Evolutionary conservation across 2,113 vertebrate species (phyloP).

Genomic region (Actenoides hombroni): DNA sequence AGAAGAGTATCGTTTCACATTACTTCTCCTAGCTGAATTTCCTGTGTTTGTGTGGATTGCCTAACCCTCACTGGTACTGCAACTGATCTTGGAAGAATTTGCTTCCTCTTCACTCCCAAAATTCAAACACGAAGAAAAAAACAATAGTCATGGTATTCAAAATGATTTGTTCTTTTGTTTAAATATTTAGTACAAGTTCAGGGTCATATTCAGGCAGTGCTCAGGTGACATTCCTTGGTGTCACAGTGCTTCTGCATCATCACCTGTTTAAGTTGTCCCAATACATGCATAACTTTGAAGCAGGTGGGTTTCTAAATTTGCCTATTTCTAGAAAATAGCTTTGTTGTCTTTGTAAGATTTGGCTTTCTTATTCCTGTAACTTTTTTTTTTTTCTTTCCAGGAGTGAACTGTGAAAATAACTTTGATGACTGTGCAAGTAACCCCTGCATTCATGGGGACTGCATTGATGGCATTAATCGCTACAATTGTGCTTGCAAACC

Average conservation of each 20-base stretch:
- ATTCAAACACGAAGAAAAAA: not conserved
- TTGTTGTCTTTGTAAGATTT: not conserved
- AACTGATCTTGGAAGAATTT: not conserved
- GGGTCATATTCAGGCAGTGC: not conserved
- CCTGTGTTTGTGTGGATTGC: not conserved
- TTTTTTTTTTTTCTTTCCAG: constrained; percentile 67
- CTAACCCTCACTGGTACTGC: not conserved
- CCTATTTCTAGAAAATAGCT: not conserved
- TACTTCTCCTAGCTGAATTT: not conserved
- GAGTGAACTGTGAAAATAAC: constrained; percentile 91
- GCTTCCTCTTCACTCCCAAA: not conserved
- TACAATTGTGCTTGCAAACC: constrained; percentile 88
- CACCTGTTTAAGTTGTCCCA: not conserved
- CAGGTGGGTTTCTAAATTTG: not conserved
- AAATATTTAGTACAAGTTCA: not conserved
- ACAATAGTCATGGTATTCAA: not conserved
- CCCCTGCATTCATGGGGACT: constrained; percentile 86
- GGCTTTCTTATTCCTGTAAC: not conserved
- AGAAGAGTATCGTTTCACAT: not conserved
- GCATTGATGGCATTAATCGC: constrained; percentile 88
- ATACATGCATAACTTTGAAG: not conserved
- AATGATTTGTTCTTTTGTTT: not conserved
- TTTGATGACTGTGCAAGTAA: constrained; percentile 89
- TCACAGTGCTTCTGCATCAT: not conserved
- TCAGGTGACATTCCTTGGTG: not conserved